phyloP scores from a whole-genome alignment of 2,888 invertebrate species.

The Dasysyrphus albostriatus region DNA sequence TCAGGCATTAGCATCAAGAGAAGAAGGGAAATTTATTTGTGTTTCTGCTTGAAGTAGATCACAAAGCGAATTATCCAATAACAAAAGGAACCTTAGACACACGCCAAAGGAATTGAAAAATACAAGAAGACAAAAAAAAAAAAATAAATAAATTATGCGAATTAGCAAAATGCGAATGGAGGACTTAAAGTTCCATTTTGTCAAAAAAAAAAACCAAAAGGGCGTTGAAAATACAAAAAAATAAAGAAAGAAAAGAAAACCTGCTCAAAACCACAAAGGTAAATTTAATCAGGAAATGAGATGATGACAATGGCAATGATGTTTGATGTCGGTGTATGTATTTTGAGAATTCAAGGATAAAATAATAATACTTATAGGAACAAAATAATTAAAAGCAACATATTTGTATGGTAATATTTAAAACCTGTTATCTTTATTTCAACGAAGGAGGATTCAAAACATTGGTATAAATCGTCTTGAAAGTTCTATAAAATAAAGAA shows the following conservation, averaged over 20 bases:
- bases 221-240: constrained; percentile 36
- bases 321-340: constrained; percentile 44
- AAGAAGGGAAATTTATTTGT: constrained; percentile 69
- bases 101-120: constrained; percentile 27
- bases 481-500: no score
- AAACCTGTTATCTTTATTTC: no score
- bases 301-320: constrained; percentile 58
- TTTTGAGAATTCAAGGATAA: constrained; percentile 50
- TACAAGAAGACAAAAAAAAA: constrained; percentile 4
- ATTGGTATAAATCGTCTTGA: no score
- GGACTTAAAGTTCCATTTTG: constrained; percentile 32
- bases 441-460: no score
- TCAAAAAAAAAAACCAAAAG: constrained; percentile 20
- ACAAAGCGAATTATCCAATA: constrained; percentile 74
- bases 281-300: constrained; percentile 72
- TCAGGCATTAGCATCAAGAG: not conserved
- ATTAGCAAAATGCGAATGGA: constrained; percentile 61
- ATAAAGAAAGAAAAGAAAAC: not conserved
- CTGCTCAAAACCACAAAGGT: constrained; percentile 65
- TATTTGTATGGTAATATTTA: not conserved
- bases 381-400: not conserved
- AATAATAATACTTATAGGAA: not conserved
- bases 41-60: constrained; percentile 75
- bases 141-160: constrained; percentile 30
- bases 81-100: constrained; percentile 65